These are phyloP conservation scores for Eucidaris tribuloides DNA, from an alignment of 35 echinoderm and acorn worm species.

Conservation along the genomic window DNA sequence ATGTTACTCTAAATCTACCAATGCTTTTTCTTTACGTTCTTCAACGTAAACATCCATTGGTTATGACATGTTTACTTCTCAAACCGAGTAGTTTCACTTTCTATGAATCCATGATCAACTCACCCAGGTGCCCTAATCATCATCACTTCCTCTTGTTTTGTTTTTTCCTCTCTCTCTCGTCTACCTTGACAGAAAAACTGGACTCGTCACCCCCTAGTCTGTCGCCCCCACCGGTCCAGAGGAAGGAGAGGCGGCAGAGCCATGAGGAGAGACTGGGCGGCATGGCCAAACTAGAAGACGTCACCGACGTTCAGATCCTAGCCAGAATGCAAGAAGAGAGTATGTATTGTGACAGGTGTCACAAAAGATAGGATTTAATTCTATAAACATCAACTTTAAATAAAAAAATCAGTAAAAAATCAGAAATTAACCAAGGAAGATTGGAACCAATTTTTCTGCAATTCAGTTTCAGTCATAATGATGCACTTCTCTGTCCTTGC, in stretches of 20 bases:
- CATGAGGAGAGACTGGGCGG: conserved; percentile 77
- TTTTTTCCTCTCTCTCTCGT: neutral
- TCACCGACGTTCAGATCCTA: conserved; percentile 96
- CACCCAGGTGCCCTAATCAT: neutral
- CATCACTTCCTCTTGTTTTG: neutral
- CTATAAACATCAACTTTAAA: too few species aligned
- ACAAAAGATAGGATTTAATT: too few species aligned
- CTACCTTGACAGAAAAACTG: neutral
- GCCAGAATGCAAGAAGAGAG: conserved; percentile 99
- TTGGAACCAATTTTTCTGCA: too few species aligned
- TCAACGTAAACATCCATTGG: neutral
- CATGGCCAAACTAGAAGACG: conserved; percentile 86
- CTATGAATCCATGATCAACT: neutral
- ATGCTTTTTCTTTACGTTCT: too few species aligned
- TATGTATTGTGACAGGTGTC: too few species aligned
- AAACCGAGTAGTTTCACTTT: neutral
- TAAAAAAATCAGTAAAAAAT: too few species aligned
- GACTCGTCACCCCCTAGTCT: conserved; percentile 2
- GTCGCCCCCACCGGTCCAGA: neutral
- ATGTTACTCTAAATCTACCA: too few species aligned
- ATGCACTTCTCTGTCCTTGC: too few species aligned
- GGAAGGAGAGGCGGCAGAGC: conserved; percentile 21
- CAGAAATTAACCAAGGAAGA: too few species aligned
- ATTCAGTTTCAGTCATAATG: too few species aligned
- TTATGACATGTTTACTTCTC: neutral